Evolutionary conservation across 2,888 invertebrate species (phyloP).

Genomic region (Endotricha flammealis): DNA sequence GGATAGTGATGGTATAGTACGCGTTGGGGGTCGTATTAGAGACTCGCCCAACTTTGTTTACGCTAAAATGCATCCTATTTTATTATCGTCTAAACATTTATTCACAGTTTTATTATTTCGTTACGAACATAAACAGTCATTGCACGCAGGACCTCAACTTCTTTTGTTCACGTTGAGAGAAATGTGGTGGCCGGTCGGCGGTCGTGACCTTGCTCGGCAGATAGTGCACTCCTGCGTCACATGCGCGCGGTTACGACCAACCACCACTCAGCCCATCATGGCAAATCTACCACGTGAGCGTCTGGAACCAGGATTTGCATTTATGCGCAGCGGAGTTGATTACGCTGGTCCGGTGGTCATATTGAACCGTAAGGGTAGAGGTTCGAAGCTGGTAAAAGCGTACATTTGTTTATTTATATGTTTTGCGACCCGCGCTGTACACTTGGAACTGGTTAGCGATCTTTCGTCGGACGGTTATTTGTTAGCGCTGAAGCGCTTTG

Average conservation of each 20-base stretch:
- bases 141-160: slow-evolving; percentile 17
- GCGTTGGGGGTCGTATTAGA: slow-evolving; percentile 11
- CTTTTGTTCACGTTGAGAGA: slow-evolving; percentile 10
- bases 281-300: slow-evolving; percentile 12
- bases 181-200: too few species aligned
- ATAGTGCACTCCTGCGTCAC: slow-evolving; percentile 13
- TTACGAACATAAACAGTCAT: slow-evolving; percentile 11
- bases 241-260: slow-evolving; percentile 12
- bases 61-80: slow-evolving; percentile 15
- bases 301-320: slow-evolving; percentile 13
- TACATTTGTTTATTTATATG: too few species aligned
- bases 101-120: slow-evolving; percentile 14
- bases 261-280: slow-evolving; percentile 13
- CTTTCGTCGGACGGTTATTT: slow-evolving; percentile 5
- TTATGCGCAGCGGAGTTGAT: slow-evolving; percentile 19
- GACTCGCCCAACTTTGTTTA: slow-evolving; percentile 8
- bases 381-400: slow-evolving; percentile 7
- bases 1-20: slow-evolving; percentile 8
- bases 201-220: slow-evolving; percentile 14
- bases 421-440: slow-evolving; percentile 5
- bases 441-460: slow-evolving; percentile 8
- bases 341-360: slow-evolving; percentile 24
- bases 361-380: slow-evolving; percentile 13
- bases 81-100: slow-evolving; percentile 11
- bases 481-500: slow-evolving; percentile 10